Evolutionary conservation across 2,888 invertebrate genomes (phyloP), one percentile per base, ranked within the genome.

Genomic region (Stenurella melanura): DNA sequence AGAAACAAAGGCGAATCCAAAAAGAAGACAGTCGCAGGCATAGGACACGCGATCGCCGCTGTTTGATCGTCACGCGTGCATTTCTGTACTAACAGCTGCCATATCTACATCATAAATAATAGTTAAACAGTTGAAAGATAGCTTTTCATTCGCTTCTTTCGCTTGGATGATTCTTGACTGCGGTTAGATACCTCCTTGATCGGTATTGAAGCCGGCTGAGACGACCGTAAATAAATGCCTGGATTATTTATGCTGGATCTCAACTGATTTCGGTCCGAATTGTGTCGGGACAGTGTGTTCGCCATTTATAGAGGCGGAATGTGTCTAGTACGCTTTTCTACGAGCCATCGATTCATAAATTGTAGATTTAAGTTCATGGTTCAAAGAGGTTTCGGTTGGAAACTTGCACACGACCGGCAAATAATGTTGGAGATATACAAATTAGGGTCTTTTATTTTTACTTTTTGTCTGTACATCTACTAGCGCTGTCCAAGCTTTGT

Each of bases 21-120:
- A 75, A 34, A 77, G 68, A 80, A 82, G 78, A 70, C 77, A 64
- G 76, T 74, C 76, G 21, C 60, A 79, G 72, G 72, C 74, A 73
- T 61, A 73, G 76, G 78, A 81, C 84, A 83, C 82, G 84, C 82
- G 83, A 84, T 81, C 76, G 68, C 17, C 15, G 17, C 30, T 70
- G 26, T 60, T 69, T 66, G 68, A 79, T 83, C 82, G 81, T 83
- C 84, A 85, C 84, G 83, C 84, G 85, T 83, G 81, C 80, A 78
- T 82, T 81, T 82, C 80, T 75, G 75, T 64, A 71, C 78, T 81
- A 83, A 84, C 86, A 86, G 84, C 87, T 87, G 87, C 83, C 75
- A 78, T 76, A 78, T 81, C 81, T 80, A 78, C 81, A 83, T 86
- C 84, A 86, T 87, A 86, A 87, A 87, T 87, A 87, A 87, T 86